Evolutionary conservation across 2,113 vertebrate genomes (phyloP).

Genomic region (Aegithalos caudatus): DNA sequence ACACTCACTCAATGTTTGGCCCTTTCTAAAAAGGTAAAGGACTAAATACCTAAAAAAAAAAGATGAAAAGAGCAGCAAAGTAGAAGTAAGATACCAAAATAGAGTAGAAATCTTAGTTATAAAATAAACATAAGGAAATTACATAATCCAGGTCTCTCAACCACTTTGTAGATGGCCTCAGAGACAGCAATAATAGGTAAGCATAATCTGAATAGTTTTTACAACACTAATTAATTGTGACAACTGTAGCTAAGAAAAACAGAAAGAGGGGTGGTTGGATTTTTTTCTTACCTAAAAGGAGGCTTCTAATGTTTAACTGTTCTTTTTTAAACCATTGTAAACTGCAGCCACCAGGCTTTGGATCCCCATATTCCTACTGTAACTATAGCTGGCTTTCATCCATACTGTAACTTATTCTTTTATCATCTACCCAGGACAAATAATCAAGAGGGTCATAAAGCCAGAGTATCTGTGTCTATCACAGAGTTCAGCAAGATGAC

Average conservation of each 20-base stretch:
- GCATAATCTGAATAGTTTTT: background rate
- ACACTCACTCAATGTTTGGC: background rate
- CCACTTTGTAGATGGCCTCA: background rate
- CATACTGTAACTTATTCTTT: background rate
- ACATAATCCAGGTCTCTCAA: background rate
- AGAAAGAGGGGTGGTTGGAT: rapidly evolving
- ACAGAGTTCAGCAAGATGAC: background rate
- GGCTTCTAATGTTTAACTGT: background rate
- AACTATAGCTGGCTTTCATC: background rate
- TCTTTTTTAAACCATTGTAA: background rate
- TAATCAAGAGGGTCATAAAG: background rate
- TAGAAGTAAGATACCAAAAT: background rate
- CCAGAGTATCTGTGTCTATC: background rate
- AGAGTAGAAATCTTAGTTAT: background rate
- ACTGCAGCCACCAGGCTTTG: background rate
- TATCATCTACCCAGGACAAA: background rate
- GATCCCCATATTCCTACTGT: background rate
- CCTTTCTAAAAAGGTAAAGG: background rate
- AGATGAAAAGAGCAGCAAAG: background rate
- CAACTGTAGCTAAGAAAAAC: background rate
- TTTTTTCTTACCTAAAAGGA: background rate
- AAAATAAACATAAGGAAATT: background rate
- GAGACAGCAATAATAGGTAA: background rate
- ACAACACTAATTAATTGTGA: background rate
- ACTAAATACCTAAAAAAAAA: background rate